Conservation (phyloP, 35 echinoderm and acorn worm species). For the Amphiura filiformis region DNA sequence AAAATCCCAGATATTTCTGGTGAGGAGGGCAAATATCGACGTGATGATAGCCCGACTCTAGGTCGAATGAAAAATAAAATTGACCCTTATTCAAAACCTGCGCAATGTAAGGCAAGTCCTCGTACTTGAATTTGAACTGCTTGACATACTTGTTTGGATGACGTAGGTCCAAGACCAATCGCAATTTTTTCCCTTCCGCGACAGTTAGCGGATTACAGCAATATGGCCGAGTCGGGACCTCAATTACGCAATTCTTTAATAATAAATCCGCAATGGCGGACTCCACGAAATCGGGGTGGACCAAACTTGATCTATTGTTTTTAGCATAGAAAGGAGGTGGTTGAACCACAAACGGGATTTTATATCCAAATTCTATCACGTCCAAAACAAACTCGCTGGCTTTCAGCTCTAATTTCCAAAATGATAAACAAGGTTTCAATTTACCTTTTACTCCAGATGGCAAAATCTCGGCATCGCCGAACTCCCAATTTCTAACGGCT, state of each 20-base stretch:
- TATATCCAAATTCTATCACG: constrained; percentile 18
- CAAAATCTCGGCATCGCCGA: not conserved
- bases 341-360: not conserved
- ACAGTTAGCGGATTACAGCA: constrained; percentile 38
- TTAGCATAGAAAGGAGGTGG: not conserved
- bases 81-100: not conserved
- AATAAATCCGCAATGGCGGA: constrained; percentile 14
- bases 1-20: constrained; percentile 21
- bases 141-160: constrained; percentile 32
- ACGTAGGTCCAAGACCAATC: constrained; percentile 33
- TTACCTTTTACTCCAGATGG: constrained; percentile 10
- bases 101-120: not conserved
- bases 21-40: constrained; percentile 31
- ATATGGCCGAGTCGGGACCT: not conserved
- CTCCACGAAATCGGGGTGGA: constrained; percentile 23
- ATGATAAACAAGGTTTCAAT: not conserved
- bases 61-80: constrained; percentile 27
- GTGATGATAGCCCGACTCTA: constrained; percentile 22
- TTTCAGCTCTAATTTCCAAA: constrained; percentile 7
- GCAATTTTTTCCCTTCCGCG: constrained; percentile 37
- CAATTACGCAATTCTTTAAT: constrained; percentile 1
- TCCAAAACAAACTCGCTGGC: not conserved
- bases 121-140: constrained; percentile 43
- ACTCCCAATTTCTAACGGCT: constrained; percentile 14
- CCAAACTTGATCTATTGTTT: constrained; percentile 21